Evolutionary conservation across 2,113 vertebrate genomes (phyloP).

Genomic region (Ictalurus punctatus): DNA sequence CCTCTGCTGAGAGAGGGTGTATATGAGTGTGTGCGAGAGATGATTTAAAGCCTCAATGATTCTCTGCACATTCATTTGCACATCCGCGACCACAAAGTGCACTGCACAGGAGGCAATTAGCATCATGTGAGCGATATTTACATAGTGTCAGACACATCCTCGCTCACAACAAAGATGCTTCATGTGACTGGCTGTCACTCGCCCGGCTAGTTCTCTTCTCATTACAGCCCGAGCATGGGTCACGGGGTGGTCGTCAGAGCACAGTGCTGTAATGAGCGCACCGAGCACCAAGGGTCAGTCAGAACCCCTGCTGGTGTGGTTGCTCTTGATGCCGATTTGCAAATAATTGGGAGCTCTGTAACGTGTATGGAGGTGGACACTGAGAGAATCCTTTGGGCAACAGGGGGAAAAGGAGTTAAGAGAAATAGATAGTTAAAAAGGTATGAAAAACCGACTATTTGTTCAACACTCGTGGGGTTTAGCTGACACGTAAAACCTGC

Average conservation of each 20-base stretch:
- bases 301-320: constrained; percentile 56
- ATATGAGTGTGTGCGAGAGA: constrained; percentile 10
- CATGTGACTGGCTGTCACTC: constrained; percentile 50
- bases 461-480: neutral
- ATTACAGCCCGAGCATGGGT: constrained; percentile 52
- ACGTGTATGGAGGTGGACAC: constrained; percentile 28
- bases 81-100: constrained; percentile 52
- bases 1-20: neutral
- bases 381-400: constrained; percentile 13
- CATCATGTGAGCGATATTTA: constrained; percentile 68
- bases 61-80: constrained; percentile 60
- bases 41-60: constrained; percentile 51
- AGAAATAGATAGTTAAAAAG: neutral
- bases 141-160: constrained; percentile 61
- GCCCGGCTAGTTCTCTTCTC: constrained; percentile 41
- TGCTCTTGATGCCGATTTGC: constrained; percentile 60
- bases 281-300: constrained; percentile 59
- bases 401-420: neutral
- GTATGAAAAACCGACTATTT: neutral
- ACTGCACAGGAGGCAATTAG: constrained; percentile 66
- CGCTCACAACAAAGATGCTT: constrained; percentile 63
- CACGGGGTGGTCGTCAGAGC: constrained; percentile 50
- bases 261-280: constrained; percentile 60
- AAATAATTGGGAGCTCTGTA: constrained; percentile 54
- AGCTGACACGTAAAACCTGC: neutral